Evolutionary conservation across 23 tunicate species (phyloP), one percentile per base, ranked within the genome.

Genomic region (Phallusia fumigata): DNA sequence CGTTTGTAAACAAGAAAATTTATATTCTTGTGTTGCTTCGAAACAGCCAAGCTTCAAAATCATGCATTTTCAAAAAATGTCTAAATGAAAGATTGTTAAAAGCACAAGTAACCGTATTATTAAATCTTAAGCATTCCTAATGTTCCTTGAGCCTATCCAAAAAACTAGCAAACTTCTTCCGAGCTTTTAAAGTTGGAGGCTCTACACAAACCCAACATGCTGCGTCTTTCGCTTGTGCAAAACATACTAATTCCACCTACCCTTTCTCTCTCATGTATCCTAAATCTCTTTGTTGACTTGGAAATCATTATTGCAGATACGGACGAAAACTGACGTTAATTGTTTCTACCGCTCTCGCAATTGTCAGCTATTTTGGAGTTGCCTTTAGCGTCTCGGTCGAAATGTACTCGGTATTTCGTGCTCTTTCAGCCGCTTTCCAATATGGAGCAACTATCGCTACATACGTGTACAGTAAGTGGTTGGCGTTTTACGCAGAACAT

Each of bases 391-490:
- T 31, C 1, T 84, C 88, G 19, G 82, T 80, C 5, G 88, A 32
- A 33, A 65, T 80, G 53, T 89, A 84, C 52, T 75, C 85, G 18
- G 79, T 36, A 10, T 52, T 75, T n/a, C 77, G 94, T 16, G 76
- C 44, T 36, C 40, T 44, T 8, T 33, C 49, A 33, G 86, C 94
- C 6, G 77, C 72, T 2, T 89, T 89, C 32, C 52, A 45, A 0
- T 89, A 84, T 65, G 94, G 94, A 30, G 32, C 85, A 19, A 76
- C 78, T 32, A 72, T 89, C 21, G 88, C 81, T 16, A 47, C 85
- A 19, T 89, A 45, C 49, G 94, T 89, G 33, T 89, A 80, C 78
- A 75, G 94, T 89, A 80, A 84, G 88, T 47, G 5, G 11, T 1
- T 36, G 35, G 30, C n/a, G 47, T 40, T 40, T 40, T 3, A 5